phyloP scores from a whole-genome alignment of 2,888 invertebrate genomes.

The Fragum whitleyi region DNA sequence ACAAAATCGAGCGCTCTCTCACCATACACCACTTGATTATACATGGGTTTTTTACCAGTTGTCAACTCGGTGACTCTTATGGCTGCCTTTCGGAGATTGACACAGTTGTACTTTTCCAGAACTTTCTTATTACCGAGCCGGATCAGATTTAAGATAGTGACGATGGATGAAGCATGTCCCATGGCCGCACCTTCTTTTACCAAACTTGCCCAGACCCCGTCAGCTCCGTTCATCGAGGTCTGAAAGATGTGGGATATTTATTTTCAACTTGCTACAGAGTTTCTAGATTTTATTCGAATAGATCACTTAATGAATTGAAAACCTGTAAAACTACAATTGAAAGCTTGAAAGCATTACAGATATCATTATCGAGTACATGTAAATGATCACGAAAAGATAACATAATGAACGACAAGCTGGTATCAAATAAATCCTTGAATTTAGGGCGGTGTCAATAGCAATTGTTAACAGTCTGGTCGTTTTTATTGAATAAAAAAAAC shows the following conservation, averaged over 20 bases:
- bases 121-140: conserved; percentile 7
- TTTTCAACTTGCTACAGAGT: too few relatives aligned
- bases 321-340: too few relatives aligned
- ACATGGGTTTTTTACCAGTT: conserved; percentile 38
- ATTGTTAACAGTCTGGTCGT: too few relatives aligned
- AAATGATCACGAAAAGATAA: too few relatives aligned
- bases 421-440: too few relatives aligned
- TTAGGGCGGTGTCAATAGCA: too few relatives aligned
- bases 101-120: conserved; percentile 43
- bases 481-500: too few relatives aligned
- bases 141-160: conserved; percentile 33
- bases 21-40: conserved; percentile 40
- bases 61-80: conserved; percentile 42
- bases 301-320: too few relatives aligned
- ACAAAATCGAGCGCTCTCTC: conserved; percentile 42
- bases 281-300: too few relatives aligned
- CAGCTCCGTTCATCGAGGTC: conserved; percentile 32
- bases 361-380: too few relatives aligned
- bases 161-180: conserved; percentile 11
- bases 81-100: conserved; percentile 43
- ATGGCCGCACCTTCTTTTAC: conserved; percentile 31
- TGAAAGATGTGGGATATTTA: conserved; percentile 11
- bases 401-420: too few relatives aligned
- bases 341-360: too few relatives aligned
- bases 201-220: conserved; percentile 42